These are phyloP conservation scores for Rhagologus leucostigma DNA, from an alignment of 2,113 vertebrate species.

Conservation along the genomic window DNA sequence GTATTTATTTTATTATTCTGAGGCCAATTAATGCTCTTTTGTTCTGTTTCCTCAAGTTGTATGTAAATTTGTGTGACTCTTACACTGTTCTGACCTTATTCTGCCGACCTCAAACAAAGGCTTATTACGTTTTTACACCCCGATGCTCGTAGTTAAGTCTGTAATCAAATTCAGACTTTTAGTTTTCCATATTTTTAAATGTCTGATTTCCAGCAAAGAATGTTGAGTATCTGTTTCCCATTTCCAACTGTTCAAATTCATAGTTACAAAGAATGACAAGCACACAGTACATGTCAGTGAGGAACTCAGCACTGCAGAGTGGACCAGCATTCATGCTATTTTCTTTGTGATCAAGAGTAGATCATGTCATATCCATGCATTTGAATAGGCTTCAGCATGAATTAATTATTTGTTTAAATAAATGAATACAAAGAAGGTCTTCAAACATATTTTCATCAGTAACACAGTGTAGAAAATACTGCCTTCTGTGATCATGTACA, in stretches of 20 bases:
- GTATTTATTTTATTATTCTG: neutral
- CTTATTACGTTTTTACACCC: neutral
- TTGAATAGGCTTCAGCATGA: neutral
- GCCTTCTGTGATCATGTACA: neutral
- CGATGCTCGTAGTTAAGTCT: neutral
- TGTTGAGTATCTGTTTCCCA: neutral
- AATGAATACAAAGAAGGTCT: neutral
- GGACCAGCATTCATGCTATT: neutral
- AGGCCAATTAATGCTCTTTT: neutral
- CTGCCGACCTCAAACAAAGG: neutral
- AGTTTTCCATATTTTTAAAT: neutral
- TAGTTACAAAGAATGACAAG: neutral
- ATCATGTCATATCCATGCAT: neutral
- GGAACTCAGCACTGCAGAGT: neutral
- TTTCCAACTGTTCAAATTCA: rapidly evolving
- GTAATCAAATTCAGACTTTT: neutral
- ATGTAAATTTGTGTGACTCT: neutral
- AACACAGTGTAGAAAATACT: neutral
- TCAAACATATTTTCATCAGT: neutral
- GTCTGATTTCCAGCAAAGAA: neutral
- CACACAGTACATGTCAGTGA: neutral
- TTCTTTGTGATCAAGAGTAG: neutral
- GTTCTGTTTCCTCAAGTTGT: neutral
- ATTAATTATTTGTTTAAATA: neutral
- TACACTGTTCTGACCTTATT: neutral